Evolutionary conservation across 1,140 invertebrate species (phyloP).

Genomic region (Acromyrmex echinatior): DNA sequence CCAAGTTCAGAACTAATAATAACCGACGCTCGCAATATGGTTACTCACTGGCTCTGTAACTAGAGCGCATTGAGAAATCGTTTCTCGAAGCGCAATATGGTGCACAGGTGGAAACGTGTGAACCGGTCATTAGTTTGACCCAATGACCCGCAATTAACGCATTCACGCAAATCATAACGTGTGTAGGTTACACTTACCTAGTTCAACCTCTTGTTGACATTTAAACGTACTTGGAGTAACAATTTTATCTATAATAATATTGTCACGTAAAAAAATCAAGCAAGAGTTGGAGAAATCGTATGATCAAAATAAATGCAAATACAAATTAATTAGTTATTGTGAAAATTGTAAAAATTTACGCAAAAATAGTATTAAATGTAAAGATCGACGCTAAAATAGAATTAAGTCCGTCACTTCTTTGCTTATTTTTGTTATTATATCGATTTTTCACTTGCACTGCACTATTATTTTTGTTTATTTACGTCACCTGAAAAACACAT

Average conservation of each 20-base stretch:
- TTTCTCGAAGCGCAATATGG: slow-evolving; percentile 32
- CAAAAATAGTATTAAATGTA: no score
- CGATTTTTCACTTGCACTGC: no score
- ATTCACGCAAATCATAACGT: slow-evolving; percentile 22
- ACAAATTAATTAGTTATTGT: slow-evolving; percentile 4
- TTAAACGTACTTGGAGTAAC: not conserved
- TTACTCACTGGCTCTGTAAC: slow-evolving; percentile 23
- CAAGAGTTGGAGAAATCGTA: not conserved
- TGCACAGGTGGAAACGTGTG: slow-evolving; percentile 22
- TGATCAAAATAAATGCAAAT: not conserved
- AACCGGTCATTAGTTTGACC: slow-evolving; percentile 72
- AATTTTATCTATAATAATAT: not conserved
- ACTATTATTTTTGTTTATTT: no score
- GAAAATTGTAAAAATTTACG: no score
- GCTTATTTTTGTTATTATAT: no score
- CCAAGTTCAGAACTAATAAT: slow-evolving; percentile 27
- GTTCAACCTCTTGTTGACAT: not conserved
- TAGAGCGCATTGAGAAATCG: slow-evolving; percentile 54
- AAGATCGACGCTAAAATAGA: no score
- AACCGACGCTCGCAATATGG: slow-evolving; percentile 20
- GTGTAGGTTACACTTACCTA: not conserved
- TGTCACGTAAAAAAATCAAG: not conserved
- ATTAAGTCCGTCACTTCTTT: no score
- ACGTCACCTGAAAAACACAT: no score
- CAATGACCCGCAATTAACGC: slow-evolving; percentile 78